These are phyloP conservation scores for Atta colombica DNA, from an alignment of 1,140 invertebrate genomes.

Conservation along the genomic window DNA sequence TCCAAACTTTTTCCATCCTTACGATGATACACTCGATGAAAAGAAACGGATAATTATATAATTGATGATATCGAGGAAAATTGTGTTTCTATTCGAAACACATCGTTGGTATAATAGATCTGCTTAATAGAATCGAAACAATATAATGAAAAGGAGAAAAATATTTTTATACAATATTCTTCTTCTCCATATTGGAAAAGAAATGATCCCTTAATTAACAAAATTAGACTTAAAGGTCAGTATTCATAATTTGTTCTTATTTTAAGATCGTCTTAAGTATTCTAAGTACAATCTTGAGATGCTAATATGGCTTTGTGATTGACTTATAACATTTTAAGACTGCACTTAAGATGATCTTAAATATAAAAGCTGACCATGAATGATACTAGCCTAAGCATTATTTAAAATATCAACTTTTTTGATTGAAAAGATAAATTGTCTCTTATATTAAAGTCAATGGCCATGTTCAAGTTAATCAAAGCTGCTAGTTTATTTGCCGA, in stretches of 20 bases:
- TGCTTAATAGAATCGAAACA: neutral
- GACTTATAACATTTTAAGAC: no score
- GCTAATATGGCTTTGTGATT: no score
- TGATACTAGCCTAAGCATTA: neutral
- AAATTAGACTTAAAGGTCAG: neutral
- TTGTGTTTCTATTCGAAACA: neutral
- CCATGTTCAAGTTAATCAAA: no score
- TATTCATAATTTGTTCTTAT: no score
- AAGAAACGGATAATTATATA: constrained; percentile 36
- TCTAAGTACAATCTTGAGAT: no score
- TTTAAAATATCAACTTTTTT: neutral
- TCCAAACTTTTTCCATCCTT: constrained; percentile 57
- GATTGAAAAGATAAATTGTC: neutral
- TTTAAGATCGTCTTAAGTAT: no score
- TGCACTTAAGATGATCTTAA: no score
- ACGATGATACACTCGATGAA: constrained; percentile 29
- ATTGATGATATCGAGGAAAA: constrained; percentile 32
- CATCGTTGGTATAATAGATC: neutral
- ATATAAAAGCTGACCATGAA: no score
- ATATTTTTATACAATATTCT: neutral
- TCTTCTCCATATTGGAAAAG: neutral
- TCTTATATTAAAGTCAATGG: neutral
- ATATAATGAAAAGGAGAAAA: neutral
- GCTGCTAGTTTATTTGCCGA: no score
- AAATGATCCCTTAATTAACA: neutral